These are phyloP conservation scores for Vicugna pacos DNA, from an alignment of 2,113 vertebrate species.

Conservation along the genomic window DNA sequence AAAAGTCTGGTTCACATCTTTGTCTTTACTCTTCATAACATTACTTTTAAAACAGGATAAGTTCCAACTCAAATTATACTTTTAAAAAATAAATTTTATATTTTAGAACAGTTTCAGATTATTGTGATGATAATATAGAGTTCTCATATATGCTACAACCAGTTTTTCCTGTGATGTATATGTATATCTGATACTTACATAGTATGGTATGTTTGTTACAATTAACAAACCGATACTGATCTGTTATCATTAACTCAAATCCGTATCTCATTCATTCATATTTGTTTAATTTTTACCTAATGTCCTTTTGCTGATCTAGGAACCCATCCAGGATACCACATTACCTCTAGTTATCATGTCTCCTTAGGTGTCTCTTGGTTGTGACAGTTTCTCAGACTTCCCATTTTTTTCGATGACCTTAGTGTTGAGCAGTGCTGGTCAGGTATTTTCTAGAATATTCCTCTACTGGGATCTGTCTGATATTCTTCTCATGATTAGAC, in stretches of 20 bases:
- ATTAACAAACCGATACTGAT: not conserved
- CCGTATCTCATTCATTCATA: not conserved
- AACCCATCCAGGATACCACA: not conserved
- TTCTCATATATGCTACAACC: not conserved
- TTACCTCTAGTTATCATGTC: not conserved
- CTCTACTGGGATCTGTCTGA: not conserved
- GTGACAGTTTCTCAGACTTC: not conserved
- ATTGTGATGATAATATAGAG: not conserved
- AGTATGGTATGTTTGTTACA: not conserved
- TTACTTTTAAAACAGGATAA: not conserved
- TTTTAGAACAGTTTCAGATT: constrained; percentile 45
- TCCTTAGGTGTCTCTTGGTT: not conserved
- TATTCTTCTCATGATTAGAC: not conserved
- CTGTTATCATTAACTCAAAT: not conserved
- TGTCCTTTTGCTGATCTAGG: not conserved
- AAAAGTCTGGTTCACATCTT: constrained; percentile 38
- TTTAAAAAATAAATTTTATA: constrained; percentile 17
- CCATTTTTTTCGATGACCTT: constrained; percentile 24
- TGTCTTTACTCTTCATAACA: not conserved
- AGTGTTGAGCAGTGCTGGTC: not conserved
- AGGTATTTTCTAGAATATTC: not conserved
- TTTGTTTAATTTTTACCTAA: not conserved
- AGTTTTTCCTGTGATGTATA: not conserved
- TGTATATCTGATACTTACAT: too few relatives aligned
- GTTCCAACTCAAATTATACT: not conserved